phyloP scores from a whole-genome alignment of 1,140 invertebrate genomes.

The Caenorhabditis brenneri region DNA sequence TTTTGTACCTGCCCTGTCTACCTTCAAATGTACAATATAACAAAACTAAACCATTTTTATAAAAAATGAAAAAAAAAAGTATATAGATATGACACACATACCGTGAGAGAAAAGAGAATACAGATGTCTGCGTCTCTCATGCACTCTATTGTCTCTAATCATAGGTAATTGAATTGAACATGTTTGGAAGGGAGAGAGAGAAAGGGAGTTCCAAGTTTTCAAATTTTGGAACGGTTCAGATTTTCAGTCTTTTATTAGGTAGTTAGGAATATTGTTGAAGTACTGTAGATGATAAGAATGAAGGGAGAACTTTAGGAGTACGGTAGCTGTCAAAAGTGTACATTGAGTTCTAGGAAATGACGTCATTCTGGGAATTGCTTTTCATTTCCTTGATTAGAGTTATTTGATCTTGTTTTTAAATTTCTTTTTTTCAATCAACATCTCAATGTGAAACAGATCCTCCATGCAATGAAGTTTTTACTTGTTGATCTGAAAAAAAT shows the following conservation, averaged over 20 bases:
- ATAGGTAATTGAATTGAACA: conserved; percentile 4
- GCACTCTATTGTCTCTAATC: not conserved
- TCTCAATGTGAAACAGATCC: no score
- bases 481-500: no score
- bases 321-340: no score
- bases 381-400: no score
- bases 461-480: no score
- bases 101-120: conserved; percentile 9
- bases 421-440: no score
- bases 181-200: not conserved
- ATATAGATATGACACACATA: conserved; percentile 20
- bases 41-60: not conserved
- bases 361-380: no score
- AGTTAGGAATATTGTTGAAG: not conserved
- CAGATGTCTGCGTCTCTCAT: conserved; percentile 9
- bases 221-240: not conserved
- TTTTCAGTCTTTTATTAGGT: no score
- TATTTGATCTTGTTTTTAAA: no score
- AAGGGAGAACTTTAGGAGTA: no score
- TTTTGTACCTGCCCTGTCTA: not conserved
- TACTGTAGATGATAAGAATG: not conserved
- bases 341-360: no score
- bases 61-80: not conserved
- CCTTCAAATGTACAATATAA: not conserved
- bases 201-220: not conserved